These are phyloP conservation scores for Coturnix japonica DNA, from an alignment of 2,113 vertebrate genomes.

Conservation along the genomic window DNA sequence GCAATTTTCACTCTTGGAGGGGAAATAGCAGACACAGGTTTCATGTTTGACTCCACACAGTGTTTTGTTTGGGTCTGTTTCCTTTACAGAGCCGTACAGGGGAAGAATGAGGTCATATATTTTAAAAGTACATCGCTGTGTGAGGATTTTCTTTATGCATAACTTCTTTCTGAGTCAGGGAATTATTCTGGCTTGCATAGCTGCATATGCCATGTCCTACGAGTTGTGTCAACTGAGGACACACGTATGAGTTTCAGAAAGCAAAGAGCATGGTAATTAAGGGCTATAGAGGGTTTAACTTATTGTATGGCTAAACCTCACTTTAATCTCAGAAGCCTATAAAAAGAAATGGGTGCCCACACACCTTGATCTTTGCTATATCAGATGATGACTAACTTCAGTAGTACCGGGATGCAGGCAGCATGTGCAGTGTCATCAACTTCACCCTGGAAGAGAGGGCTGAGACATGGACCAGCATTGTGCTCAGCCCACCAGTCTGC, in stretches of 20 bases:
- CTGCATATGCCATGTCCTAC: slow-evolving; percentile 44
- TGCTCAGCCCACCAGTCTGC: background rate
- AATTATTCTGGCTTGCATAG: slow-evolving; percentile 45
- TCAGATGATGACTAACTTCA: background rate
- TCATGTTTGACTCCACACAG: slow-evolving; percentile 13
- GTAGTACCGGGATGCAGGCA: background rate
- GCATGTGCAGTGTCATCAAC: background rate
- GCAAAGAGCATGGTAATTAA: background rate
- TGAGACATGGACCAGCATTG: background rate
- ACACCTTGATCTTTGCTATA: background rate
- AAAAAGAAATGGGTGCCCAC: background rate
- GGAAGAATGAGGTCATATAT: slow-evolving; percentile 55
- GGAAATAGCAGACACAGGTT: background rate
- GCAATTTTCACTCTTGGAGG: slow-evolving; percentile 10
- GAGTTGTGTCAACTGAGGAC: slow-evolving; percentile 64
- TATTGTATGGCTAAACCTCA: background rate
- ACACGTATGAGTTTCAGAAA: slow-evolving; percentile 22
- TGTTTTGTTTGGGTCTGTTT: slow-evolving; percentile 60
- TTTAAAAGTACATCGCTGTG: slow-evolving; percentile 58
- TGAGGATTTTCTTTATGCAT: slow-evolving; percentile 60
- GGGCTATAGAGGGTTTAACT: background rate
- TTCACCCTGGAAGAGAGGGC: background rate
- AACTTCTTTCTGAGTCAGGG: slow-evolving; percentile 58
- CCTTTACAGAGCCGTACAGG: background rate
- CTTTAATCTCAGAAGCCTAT: background rate